Base-by-base conservation (phyloP, 2,888 invertebrate genomes). In the Tupiocoris notatus region DNA sequence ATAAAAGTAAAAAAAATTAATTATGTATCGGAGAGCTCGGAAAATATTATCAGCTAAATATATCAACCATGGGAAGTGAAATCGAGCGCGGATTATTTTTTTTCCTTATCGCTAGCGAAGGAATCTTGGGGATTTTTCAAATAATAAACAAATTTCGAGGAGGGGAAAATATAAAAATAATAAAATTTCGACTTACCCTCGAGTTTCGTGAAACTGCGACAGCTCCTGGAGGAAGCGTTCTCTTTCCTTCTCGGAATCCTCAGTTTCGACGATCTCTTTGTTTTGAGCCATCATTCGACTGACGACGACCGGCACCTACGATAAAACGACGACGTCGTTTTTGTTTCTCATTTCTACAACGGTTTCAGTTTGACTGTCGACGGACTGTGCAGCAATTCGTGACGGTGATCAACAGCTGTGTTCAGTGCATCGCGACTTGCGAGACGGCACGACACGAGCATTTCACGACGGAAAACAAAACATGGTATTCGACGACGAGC, bases 131-230 rank as follows among this genome's bases (percentile, higher is more conserved):
- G n/a, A n/a, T n/a, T n/a, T n/a, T n/a, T n/a, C n/a, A n/a, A n/a
- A n/a, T n/a, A n/a, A n/a, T n/a, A n/a, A n/a, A n/a, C n/a, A n/a
- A n/a, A n/a, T n/a, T n/a, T n/a, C n/a, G n/a, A n/a, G n/a, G n/a
- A n/a, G n/a, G n/a, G n/a, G n/a, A n/a, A n/a, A n/a, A n/a, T n/a
- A n/a, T n/a, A n/a, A n/a, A n/a, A n/a, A n/a, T n/a, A n/a, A n/a
- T n/a, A 39, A 39, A 39, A 39, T 39, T 39, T 39, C 39, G 12
- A 87, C 91, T 90, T 86, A 96, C 96, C 95, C 94, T 87, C 94
- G 90, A 81, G 91, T 91, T 81, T 94, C 94, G 85, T 96, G 95
- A 84, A 96, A 96, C 84, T 92, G 93, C 83, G 91, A 90, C 82
- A 97, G 87, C 83, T 95, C 95, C 84, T 91, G 89, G 80, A 94